These are phyloP conservation scores for Scartelaos histophorus DNA, from an alignment of 2,113 vertebrate species.

Conservation along the genomic window DNA sequence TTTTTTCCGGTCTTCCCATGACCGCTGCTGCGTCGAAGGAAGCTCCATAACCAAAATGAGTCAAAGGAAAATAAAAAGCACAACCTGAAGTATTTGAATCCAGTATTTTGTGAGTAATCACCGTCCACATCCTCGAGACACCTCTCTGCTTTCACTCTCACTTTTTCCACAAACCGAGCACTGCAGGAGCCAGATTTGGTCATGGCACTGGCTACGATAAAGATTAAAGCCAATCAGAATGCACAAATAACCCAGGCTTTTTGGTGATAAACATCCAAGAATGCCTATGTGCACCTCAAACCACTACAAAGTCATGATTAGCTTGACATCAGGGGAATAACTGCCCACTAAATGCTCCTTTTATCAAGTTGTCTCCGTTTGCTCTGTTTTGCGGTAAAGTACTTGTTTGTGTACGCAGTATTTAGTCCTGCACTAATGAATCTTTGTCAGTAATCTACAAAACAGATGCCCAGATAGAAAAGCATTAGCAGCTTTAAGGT, in stretches of 20 bases:
- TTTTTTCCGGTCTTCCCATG: slow-evolving; percentile 58
- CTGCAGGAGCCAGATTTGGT: slow-evolving; percentile 23
- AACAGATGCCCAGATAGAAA: slow-evolving; percentile 63
- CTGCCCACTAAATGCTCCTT: slow-evolving; percentile 12
- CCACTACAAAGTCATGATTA: slow-evolving; percentile 39
- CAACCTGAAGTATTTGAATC: slow-evolving; percentile 58
- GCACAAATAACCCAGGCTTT: slow-evolving; percentile 17
- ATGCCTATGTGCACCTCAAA: slow-evolving; percentile 30
- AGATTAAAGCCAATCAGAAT: slow-evolving; percentile 34
- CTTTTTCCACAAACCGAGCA: slow-evolving; percentile 62
- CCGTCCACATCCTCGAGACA: slow-evolving; percentile 58
- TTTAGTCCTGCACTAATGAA: slow-evolving; percentile 49
- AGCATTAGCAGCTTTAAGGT: slow-evolving; percentile 11
- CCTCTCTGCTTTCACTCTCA: slow-evolving; percentile 60
- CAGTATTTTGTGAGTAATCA: slow-evolving; percentile 66
- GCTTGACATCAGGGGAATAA: slow-evolving; percentile 15
- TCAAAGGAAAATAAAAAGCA: slow-evolving; percentile 59
- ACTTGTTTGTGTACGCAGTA: slow-evolving; percentile 57
- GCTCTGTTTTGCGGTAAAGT: slow-evolving; percentile 50
- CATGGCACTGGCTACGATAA: slow-evolving; percentile 33
- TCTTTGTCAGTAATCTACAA: slow-evolving; percentile 61
- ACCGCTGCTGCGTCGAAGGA: slow-evolving; percentile 67
- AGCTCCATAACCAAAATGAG: slow-evolving; percentile 66
- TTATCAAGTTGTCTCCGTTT: slow-evolving; percentile 3
- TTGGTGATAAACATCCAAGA: slow-evolving; percentile 37